These are phyloP conservation scores for Tribolium madens DNA, from an alignment of 1,140 invertebrate species.

Conservation along the genomic window DNA sequence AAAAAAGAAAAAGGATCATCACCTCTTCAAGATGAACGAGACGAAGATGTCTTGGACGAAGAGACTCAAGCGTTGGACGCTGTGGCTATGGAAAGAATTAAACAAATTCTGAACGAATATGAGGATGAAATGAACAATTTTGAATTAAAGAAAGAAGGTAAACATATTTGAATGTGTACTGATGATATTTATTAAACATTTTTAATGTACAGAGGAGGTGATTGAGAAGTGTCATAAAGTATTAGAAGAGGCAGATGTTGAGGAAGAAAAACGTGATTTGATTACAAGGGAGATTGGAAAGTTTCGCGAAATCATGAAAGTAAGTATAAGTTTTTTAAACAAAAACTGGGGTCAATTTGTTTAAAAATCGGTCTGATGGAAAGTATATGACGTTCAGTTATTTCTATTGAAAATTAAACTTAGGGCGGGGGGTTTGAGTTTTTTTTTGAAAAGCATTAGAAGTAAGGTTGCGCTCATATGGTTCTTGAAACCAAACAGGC, in stretches of 20 bases:
- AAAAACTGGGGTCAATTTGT: background rate
- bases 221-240: slow-evolving; percentile 72
- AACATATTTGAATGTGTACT: background rate
- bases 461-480: slow-evolving; percentile 65
- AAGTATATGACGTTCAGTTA: slow-evolving; percentile 17
- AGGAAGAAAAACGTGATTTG: slow-evolving; percentile 96
- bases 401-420: slow-evolving; percentile 8
- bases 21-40: slow-evolving; percentile 73
- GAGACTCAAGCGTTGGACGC: slow-evolving; percentile 80
- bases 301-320: slow-evolving; percentile 97
- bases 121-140: slow-evolving; percentile 82
- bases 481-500: slow-evolving; percentile 66
- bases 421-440: slow-evolving; percentile 42
- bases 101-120: slow-evolving; percentile 85
- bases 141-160: slow-evolving; percentile 70
- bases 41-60: slow-evolving; percentile 85
- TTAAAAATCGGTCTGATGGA: slow-evolving; percentile 2
- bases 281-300: slow-evolving; percentile 97
- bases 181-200: slow-evolving; percentile 6
- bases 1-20: slow-evolving; percentile 72
- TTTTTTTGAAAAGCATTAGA: slow-evolving; percentile 55
- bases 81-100: slow-evolving; percentile 80
- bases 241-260: slow-evolving; percentile 86
- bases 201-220: slow-evolving; percentile 59
- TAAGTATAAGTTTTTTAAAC: slow-evolving; percentile 67